A percentile compares a stretch with the other conserved stretches of the same genome.
These are phyloP conservation scores for Mylabris phalerata DNA, from an alignment of 1,140 invertebrate genomes.

Conservation along the genomic window DNA sequence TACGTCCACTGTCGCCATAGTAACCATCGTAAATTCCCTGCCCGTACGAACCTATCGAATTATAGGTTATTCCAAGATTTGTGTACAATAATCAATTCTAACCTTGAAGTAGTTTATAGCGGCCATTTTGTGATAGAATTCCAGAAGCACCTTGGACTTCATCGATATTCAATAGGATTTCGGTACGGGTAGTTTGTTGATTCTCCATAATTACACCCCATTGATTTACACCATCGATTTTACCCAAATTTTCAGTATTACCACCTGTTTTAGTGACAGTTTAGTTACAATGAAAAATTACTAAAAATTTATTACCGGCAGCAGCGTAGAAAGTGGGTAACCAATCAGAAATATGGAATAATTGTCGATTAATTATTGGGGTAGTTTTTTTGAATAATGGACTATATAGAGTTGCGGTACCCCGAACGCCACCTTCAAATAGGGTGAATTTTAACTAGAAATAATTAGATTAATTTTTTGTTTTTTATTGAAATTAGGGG, in stretches of 20 bases:
- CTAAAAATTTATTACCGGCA: constrained; percentile 47
- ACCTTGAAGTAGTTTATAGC: constrained; percentile 57
- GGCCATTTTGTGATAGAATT: constrained; percentile 69
- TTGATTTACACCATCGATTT: constrained; percentile 67
- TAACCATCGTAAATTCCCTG: constrained; percentile 41
- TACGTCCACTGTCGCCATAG: constrained; percentile 67
- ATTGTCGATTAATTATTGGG: constrained; percentile 54
- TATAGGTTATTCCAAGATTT: background rate
- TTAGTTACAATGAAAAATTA: constrained; percentile 1
- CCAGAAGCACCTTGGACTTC: constrained; percentile 63
- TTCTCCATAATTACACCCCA: constrained; percentile 60
- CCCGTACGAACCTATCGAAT: background rate
- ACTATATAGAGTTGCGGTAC: constrained; percentile 60
- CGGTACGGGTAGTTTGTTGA: constrained; percentile 45
- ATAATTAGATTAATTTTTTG: background rate
- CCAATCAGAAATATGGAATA: constrained; percentile 83
- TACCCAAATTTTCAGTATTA: constrained; percentile 30
- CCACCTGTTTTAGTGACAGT: constrained; percentile 39
- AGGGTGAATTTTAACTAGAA: constrained; percentile 57
- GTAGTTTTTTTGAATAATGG: constrained; percentile 47
- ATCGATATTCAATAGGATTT: constrained; percentile 83
- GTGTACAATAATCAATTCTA: background rate
- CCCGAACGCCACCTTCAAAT: constrained; percentile 84
- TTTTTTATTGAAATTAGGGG: background rate
- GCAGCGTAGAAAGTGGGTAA: constrained; percentile 71